Evolutionary conservation across 2,888 invertebrate species (phyloP), one percentile per base, ranked within the genome.

Genomic region (Poecilus cupreus): DNA sequence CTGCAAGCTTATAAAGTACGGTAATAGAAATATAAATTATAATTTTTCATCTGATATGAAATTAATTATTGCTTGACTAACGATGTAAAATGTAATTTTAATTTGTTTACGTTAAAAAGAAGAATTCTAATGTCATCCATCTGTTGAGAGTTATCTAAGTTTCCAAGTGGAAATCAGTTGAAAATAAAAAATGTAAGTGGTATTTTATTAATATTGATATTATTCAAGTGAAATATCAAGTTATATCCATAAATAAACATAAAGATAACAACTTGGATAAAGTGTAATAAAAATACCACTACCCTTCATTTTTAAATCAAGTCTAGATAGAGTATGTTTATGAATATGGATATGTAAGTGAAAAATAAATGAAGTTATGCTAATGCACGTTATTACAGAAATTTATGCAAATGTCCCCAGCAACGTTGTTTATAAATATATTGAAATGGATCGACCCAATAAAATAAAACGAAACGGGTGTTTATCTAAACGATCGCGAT

Each of bases 401-500:
- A 43, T 72, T 46, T 72, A 72, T 72, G 72, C 24, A 72, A 72
- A 72, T 72, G 72, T 68, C 16, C 37, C 6, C 8, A 10, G 26
- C 16, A 32, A 16, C 64, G 64, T 68, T 68, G 37, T 68, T 68
- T 68, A 68, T 68, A 68, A 68, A 68, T 68, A 68, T 68, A 68
- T 60, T 46, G 60, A 64, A 78, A 78, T 78, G 78, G 51, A 32
- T 32, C 51, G 70, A 22, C 49, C 32, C 37, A 68, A 49, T 51
- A 79, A 70, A 68, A 79, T 68, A 70, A 70, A 60, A 77, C 4
- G 10, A 26, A 51, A 79, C 79, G 68, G 49, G 70, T 70, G 64
- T 49, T 79, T 79, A 79, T 79, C 79, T 79, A 51, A 64, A 64
- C 26, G 68, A 79, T 68, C 79, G 70, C 26, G 68, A 79, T 68